phyloP scores from a whole-genome alignment of 2,113 vertebrate species.

The Dissostichus mawsoni region DNA sequence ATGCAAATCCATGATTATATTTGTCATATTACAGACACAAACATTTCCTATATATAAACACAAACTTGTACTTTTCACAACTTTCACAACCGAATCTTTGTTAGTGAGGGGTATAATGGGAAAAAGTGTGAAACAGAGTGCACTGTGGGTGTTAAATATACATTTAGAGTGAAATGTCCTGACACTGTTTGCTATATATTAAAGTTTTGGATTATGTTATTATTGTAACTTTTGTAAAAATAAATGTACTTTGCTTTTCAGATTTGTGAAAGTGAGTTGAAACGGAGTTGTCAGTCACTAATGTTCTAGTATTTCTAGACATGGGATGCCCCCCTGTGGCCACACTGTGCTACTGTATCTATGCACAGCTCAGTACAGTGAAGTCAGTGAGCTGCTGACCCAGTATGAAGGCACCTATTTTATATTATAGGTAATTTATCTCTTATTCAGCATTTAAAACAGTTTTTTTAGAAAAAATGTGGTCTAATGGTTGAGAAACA shows the following conservation, averaged over 20 bases:
- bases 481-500: no score
- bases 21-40: no score
- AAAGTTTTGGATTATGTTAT: neutral
- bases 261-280: neutral
- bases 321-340: conserved; percentile 19
- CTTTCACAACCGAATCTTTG: neutral
- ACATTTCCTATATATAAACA: no score
- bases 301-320: neutral
- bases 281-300: neutral
- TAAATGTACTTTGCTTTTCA: neutral
- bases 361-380: neutral
- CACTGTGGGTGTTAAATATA: conserved; percentile 15
- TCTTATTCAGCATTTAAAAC: no score
- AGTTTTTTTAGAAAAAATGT: no score
- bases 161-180: neutral
- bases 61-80: neutral
- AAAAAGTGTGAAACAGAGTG: neutral
- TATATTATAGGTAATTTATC: no score
- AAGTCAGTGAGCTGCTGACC: neutral
- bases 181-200: neutral
- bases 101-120: neutral
- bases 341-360: neutral
- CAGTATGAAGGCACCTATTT: neutral
- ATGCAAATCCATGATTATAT: no score
- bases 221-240: neutral